phyloP scores from a whole-genome alignment of 2,113 vertebrate genomes.

The Abramis brama region DNA sequence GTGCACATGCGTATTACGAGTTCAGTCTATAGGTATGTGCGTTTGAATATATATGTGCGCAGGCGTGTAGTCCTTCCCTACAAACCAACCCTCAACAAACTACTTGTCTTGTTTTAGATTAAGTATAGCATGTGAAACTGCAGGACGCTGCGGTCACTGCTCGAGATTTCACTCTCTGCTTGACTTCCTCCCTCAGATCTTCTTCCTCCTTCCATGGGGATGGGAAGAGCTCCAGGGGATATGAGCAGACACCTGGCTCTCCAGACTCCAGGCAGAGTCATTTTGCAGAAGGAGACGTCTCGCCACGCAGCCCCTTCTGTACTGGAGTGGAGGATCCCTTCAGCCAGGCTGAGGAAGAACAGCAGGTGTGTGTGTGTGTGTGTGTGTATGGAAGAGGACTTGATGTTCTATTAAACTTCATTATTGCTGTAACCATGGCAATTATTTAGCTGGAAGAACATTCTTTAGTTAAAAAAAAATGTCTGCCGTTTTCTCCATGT shows the following conservation, averaged over 20 bases:
- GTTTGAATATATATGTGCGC: too few relatives aligned
- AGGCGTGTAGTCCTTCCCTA: too few relatives aligned
- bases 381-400: background rate
- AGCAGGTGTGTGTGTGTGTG: conserved; percentile 56
- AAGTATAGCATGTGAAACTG: conserved; percentile 1
- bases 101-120: background rate
- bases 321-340: conserved; percentile 58
- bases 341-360: conserved; percentile 56
- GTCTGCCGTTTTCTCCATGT: background rate
- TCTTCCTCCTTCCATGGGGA: conserved; percentile 60
- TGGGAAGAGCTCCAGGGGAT: conserved; percentile 51
- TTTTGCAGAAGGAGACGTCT: conserved; percentile 45
- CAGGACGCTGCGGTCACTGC: background rate
- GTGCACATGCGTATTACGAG: too few relatives aligned
- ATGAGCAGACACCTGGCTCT: conserved; percentile 43
- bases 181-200: conserved; percentile 55
- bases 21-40: too few relatives aligned
- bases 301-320: conserved; percentile 52
- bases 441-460: conserved; percentile 33
- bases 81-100: too few relatives aligned
- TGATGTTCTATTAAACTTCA: conserved; percentile 40
- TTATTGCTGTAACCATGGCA: conserved; percentile 42
- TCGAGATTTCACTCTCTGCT: conserved; percentile 2
- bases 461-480: background rate
- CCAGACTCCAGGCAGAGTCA: conserved; percentile 42